Evolutionary conservation across 2,888 invertebrate species (phyloP), one percentile per base, ranked within the genome.

Genomic region (Silvanus unidentatus): DNA sequence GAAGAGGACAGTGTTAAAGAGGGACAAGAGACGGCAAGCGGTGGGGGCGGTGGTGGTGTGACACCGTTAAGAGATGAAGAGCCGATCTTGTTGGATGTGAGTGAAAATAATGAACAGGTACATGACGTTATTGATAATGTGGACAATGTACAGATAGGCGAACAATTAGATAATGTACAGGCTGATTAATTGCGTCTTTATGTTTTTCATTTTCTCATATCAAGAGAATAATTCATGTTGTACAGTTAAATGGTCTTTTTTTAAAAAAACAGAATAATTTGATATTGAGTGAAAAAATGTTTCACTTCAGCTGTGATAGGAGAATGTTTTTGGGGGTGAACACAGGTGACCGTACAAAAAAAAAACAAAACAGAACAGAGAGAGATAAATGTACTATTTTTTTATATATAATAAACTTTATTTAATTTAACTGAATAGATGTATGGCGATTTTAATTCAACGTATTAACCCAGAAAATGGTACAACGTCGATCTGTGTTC

Each of bases 401-500:
- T 55, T 47, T 50, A 50, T 46, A 50, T 45, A 46, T 50, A 48
- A 29, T 36, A 34, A 29, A 34, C 16, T 37, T 43, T 36, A 32
- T 43, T 43, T 46, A 16, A 46, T 38, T 32, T 3, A 12, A 32
- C 10, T 32, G 13, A 32, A 32, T 12, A 3, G n/a, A 32, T 5
- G 3, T 32, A 5, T 32, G 32, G 13, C 3, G 10, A 32, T 32
- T 32, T 32, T 12, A 5, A 3, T 32, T 32, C 22, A 22, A 32
- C 4, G 4, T 5, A 32, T 9, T 8, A 32, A 32, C 22, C 22
- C 22, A 32, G 5, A 43, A 39, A 38, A 40, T 47, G 46, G 39
- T 29, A 47, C 64, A 59, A 49, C 65, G 70, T 70, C 65, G 66
- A 64, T 68, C 76, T 77, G 77, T 77, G 77, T 78, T 77, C 77